Conservation (phyloP, 2,797 vertebrate genomes). For the Rhinoraja longicauda region DNA sequence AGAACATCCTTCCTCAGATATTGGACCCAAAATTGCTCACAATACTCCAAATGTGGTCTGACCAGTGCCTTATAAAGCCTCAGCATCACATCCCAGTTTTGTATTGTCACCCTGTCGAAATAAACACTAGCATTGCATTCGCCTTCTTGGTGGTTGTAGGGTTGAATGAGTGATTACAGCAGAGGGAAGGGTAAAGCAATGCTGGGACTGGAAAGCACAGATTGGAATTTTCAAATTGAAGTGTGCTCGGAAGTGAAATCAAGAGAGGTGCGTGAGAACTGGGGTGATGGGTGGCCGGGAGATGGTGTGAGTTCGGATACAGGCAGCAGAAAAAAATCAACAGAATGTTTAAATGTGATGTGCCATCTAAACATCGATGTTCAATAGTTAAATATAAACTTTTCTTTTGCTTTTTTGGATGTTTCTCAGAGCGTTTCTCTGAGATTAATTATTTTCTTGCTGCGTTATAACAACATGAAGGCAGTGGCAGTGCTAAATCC, state of each 20-base stretch:
- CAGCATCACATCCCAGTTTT: too few species aligned
- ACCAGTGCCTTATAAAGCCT: too few species aligned
- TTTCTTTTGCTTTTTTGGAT: background rate
- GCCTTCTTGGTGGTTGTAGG: too few species aligned
- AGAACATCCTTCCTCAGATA: too few species aligned
- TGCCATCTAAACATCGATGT: background rate
- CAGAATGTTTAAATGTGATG: background rate
- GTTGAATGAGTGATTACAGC: too few species aligned
- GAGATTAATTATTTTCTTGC: background rate
- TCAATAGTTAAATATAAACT: background rate
- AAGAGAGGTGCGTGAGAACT: background rate
- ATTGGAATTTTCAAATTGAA: background rate
- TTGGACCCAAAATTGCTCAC: too few species aligned
- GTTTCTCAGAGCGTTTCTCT: slow-evolving; percentile 14
- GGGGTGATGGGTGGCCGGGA: background rate
- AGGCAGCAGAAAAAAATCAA: background rate
- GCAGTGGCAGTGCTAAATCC: slow-evolving; percentile 12
- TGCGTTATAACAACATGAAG: background rate
- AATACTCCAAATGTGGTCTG: too few species aligned
- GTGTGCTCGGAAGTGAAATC: background rate
- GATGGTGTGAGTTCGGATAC: background rate
- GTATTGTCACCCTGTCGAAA: too few species aligned
- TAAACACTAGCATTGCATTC: too few species aligned
- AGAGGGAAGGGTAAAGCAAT: too few species aligned
- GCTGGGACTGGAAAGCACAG: background rate